phyloP scores from a whole-genome alignment of 1,140 invertebrate species.

The Zaprionus africanus region DNA sequence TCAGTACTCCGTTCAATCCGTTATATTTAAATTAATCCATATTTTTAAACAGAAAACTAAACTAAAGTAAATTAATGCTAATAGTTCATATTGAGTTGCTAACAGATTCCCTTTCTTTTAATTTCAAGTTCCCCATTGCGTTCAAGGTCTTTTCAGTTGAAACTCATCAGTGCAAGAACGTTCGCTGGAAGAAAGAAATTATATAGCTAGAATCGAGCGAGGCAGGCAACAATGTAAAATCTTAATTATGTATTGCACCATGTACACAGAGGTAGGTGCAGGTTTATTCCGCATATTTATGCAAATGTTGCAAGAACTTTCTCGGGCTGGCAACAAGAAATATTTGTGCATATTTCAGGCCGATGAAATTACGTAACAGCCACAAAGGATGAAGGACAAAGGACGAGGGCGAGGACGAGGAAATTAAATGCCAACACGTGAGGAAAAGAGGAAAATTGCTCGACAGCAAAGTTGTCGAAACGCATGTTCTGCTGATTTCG shows the following conservation, averaged over 20 bases:
- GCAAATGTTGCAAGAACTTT: constrained; percentile 65
- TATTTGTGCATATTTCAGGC: constrained; percentile 48
- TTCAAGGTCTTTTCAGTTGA: constrained; percentile 5
- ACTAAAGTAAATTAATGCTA: not conserved
- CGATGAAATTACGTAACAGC: constrained; percentile 37
- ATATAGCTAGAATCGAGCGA: not conserved
- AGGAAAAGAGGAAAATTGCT: constrained; percentile 59
- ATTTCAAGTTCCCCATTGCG: not conserved
- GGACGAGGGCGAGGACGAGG: not conserved
- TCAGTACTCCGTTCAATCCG: no score
- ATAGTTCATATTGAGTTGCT: not conserved
- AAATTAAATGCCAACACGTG: constrained; percentile 71
- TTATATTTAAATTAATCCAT: no score
- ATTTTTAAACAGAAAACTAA: no score
- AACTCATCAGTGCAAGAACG: not conserved
- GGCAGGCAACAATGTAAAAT: constrained; percentile 45
- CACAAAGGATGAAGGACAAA: constrained; percentile 20
- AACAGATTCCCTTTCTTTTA: not conserved
- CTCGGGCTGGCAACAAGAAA: constrained; percentile 50
- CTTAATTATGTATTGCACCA: constrained; percentile 55
- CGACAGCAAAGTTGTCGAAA: constrained; percentile 71
- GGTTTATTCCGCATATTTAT: constrained; percentile 60
- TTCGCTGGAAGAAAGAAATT: constrained; percentile 26
- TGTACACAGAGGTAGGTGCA: constrained; percentile 32
- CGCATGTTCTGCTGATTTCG: constrained; percentile 73